phyloP scores from a whole-genome alignment of 30 jellyfish, hydroid and myxozoan genomes.

The Hydractinia symbiolongicarpus region DNA sequence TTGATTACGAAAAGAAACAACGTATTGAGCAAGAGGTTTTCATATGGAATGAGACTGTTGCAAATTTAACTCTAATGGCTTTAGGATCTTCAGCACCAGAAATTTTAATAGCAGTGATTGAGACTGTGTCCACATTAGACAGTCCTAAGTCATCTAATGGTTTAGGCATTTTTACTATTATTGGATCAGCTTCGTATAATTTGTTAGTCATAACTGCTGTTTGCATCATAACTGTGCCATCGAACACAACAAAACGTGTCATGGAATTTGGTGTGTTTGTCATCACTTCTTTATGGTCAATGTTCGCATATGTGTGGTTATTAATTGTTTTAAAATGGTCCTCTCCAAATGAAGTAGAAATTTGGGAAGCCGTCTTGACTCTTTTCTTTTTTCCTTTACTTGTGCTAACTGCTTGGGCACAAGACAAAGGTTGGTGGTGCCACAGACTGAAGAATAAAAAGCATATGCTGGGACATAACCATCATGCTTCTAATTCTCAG shows the following conservation, averaged over 20 bases:
- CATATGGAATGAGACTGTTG: conserved; percentile 91
- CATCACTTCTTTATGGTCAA: conserved; percentile 66
- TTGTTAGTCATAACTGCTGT: conserved; percentile 69
- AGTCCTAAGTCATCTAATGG: conserved; percentile 26
- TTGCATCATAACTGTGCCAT: conserved; percentile 67
- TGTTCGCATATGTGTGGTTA: conserved; percentile 85
- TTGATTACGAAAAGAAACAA: conserved; percentile 54
- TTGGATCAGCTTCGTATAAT: conserved; percentile 87
- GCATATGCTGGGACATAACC: neutral
- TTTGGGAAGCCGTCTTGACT: conserved; percentile 83
- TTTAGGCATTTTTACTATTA: conserved; percentile 69
- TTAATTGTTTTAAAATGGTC: conserved; percentile 81
- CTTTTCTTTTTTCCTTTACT: conserved; percentile 66
- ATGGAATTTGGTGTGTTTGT: conserved; percentile 82
- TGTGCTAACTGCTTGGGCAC: conserved; percentile 79
- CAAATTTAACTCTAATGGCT: conserved; percentile 90
- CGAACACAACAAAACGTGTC: conserved; percentile 43
- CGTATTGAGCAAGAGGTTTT: conserved; percentile 65
- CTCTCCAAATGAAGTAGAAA: conserved; percentile 69
- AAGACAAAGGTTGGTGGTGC: conserved; percentile 86
- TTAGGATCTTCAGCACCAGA: conserved; percentile 95
- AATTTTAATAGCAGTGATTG: conserved; percentile 79
- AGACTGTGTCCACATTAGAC: conserved; percentile 52
- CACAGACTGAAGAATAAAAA: neutral
- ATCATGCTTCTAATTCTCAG: no score